Percentiles rank a stretch among this genome's conserved stretches.
These are phyloP conservation scores for Marronus borbonicus DNA, from an alignment of 2,888 invertebrate genomes.

Conservation along the genomic window DNA sequence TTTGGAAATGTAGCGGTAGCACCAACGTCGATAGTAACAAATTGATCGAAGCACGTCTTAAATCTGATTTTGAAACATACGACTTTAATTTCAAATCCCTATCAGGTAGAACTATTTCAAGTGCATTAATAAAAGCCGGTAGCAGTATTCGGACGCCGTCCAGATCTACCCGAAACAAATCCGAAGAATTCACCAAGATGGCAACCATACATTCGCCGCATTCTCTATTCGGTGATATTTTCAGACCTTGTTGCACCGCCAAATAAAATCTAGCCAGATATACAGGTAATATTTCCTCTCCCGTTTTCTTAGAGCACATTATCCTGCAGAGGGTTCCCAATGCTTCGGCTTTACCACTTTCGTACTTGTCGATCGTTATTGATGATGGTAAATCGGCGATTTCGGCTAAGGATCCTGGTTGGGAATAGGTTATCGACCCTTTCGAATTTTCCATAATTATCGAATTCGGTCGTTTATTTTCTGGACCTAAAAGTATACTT, in stretches of 20 bases:
- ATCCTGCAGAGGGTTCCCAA: constrained; percentile 96
- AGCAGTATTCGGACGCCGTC: constrained; percentile 94
- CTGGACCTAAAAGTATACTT: constrained; percentile 59
- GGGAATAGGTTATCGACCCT: constrained; percentile 73
- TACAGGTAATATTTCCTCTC: constrained; percentile 92
- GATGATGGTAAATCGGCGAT: constrained; percentile 79
- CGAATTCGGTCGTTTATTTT: constrained; percentile 78
- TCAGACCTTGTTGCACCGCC: constrained; percentile 89
- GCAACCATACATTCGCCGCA: constrained; percentile 88
- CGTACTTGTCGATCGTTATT: constrained; percentile 84
- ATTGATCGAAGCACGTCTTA: constrained; percentile 93
- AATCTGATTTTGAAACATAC: constrained; percentile 81
- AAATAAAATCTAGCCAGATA: constrained; percentile 96
- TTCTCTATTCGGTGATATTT: constrained; percentile 72
- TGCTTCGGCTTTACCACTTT: constrained; percentile 93
- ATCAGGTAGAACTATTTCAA: constrained; percentile 93
- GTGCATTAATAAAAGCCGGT: constrained; percentile 89
- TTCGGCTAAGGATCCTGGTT: constrained; percentile 78
- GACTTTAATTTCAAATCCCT: constrained; percentile 85
- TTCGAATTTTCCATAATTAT: constrained; percentile 77
- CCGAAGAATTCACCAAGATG: constrained; percentile 88
- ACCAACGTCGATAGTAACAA: constrained; percentile 92
- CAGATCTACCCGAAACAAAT: constrained; percentile 91
- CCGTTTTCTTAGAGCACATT: constrained; percentile 95
- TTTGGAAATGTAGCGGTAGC: constrained; percentile 93